Conservation (phyloP, 2,888 invertebrate genomes). For the Polylopha cassiicola region DNA sequence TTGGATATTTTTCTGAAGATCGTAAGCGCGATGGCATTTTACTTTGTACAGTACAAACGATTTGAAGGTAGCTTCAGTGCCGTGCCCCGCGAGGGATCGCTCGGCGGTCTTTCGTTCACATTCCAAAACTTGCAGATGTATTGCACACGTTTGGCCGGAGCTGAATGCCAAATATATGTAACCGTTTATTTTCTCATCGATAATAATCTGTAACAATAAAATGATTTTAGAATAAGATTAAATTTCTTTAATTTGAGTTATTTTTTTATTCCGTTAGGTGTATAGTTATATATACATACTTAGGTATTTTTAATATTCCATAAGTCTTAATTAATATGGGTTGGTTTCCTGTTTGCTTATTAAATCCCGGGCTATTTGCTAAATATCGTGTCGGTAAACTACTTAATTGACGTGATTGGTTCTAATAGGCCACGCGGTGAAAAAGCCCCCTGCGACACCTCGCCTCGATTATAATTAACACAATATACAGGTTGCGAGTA, state of each 20-base stretch:
- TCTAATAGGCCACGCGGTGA: too few species aligned
- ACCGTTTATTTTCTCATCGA: conserved; percentile 61
- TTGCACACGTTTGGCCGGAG: conserved; percentile 52
- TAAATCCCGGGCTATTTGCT: too few species aligned
- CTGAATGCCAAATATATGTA: conserved; percentile 65
- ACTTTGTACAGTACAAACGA: conserved; percentile 36
- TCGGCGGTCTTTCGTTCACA: conserved; percentile 40
- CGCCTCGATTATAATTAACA: too few species aligned
- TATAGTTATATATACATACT: too few species aligned
- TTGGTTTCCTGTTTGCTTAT: too few species aligned
- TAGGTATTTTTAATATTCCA: too few species aligned
- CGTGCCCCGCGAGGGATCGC: conserved; percentile 23
- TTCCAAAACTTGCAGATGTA: conserved; percentile 54
- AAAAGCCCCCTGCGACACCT: too few species aligned
- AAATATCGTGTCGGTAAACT: too few species aligned
- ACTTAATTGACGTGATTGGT: conserved; percentile 39
- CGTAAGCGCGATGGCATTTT: conserved; percentile 9
- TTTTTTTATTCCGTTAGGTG: too few species aligned
- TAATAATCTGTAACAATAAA: conserved; percentile 48
- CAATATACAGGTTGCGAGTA: too few species aligned
- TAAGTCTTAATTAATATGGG: too few species aligned
- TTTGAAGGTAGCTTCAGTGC: conserved; percentile 31
- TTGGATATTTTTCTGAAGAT: conserved; percentile 5
- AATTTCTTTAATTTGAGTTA: conserved; percentile 16
- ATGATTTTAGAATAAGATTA: conserved; percentile 40